phyloP scores from a whole-genome alignment of 2,888 invertebrate species.

The Eutolmus rufibarbis region DNA sequence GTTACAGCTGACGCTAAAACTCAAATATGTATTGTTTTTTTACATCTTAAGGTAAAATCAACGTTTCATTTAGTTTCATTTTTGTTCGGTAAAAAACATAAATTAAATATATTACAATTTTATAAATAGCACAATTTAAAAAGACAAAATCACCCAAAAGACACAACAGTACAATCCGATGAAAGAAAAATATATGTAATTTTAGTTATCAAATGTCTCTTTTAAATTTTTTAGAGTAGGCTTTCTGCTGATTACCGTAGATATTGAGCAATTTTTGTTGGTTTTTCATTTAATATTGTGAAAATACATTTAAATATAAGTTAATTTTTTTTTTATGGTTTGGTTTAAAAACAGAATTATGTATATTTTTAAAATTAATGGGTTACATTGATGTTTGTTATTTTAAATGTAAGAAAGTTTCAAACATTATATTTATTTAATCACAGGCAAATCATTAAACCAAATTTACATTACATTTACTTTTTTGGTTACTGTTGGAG shows the following conservation, averaged over 20 bases:
- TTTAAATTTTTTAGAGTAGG: not conserved
- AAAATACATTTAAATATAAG: too few relatives aligned
- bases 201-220: not conserved
- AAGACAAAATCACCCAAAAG: not conserved
- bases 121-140: not conserved
- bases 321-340: too few relatives aligned
- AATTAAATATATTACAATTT: not conserved
- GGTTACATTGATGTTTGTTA: too few relatives aligned
- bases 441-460: too few relatives aligned
- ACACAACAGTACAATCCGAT: not conserved
- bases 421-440: too few relatives aligned
- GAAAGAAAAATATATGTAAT: not conserved
- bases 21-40: not conserved
- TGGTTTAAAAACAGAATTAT: too few relatives aligned
- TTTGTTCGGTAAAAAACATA: not conserved
- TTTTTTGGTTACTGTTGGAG: too few relatives aligned
- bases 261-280: not conserved
- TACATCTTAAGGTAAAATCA: not conserved
- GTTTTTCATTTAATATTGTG: too few relatives aligned
- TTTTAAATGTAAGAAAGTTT: too few relatives aligned
- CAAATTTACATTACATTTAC: too few relatives aligned
- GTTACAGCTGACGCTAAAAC: not conserved
- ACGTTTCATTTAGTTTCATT: not conserved
- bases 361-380: too few relatives aligned
- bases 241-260: not conserved